Evolutionary conservation across 1,140 invertebrate species (phyloP), one percentile per base, ranked within the genome.

Genomic region (Whitmania pigra): DNA sequence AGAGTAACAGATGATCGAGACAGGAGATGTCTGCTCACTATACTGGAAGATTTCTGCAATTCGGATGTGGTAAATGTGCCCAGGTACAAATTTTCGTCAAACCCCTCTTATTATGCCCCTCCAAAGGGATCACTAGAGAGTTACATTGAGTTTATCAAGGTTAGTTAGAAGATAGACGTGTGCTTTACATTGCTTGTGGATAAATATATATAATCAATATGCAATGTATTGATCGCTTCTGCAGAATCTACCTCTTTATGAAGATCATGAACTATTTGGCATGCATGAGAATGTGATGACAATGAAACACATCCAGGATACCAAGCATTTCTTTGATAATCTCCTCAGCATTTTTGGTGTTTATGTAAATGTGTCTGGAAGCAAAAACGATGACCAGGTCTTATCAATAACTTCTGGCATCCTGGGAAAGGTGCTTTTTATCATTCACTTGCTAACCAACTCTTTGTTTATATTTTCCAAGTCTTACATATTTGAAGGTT

Each of bases 91-190:
- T 89, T 89, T 76, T 89, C 82, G 20, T 75, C 81, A 22, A 83
- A 81, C 77, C 83, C 89, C 18, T 80, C 85, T 18, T 93, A 93
- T 81, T 83, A 83, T 70, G 84, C 92, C 71, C 91, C 92, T 0
- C 75, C 85, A 18, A 86, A 87, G 75, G 87, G 88, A 53, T 86
- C 86, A 71, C 87, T 90, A 76, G 81, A 87, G 49, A 87, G 87
- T 27, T 87, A 88, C 75, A 78, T 93, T 18, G 84, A 87, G 67
- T 92, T 91, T 78, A 90, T 94, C 71, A 84, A 85, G 76, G 86
- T 82, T 73, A 72, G 71, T 18, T 18, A 22, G 53, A 53, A 22
- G 13, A 36, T 9, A 6, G 27, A 22, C 20, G 27, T 49, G 43
- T 49, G 43, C 15, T 49, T 49, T 17, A 49, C 2, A 49, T 49